Conservation (phyloP, 2,113 vertebrate genomes). For the Heliornis fulica region DNA sequence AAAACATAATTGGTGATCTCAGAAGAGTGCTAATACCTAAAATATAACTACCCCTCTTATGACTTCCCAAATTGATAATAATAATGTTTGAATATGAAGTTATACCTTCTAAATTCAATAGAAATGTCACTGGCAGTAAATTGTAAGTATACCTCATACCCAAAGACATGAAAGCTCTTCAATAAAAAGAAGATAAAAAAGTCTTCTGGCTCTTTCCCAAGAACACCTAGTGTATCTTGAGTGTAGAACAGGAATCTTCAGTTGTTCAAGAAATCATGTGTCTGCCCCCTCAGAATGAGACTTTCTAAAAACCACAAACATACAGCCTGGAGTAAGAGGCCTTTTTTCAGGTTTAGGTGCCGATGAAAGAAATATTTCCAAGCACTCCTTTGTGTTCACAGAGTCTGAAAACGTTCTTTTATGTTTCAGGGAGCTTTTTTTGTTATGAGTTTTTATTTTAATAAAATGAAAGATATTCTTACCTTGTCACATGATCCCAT, state of each 20-base stretch:
- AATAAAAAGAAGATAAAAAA: neutral
- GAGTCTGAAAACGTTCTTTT: neutral
- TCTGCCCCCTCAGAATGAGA: neutral
- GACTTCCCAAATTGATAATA: slow-evolving; percentile 72
- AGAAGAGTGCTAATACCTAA: slow-evolving; percentile 61
- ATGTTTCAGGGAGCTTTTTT: neutral
- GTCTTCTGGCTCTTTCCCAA: neutral
- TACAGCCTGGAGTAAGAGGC: neutral
- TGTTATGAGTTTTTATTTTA: neutral
- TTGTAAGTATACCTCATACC: slow-evolving; percentile 53
- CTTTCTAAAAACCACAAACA: neutral
- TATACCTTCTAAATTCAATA: slow-evolving; percentile 62
- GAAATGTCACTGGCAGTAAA: slow-evolving; percentile 61
- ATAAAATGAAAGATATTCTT: slow-evolving; percentile 39
- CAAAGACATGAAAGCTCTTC: slow-evolving; percentile 48
- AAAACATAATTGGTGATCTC: slow-evolving; percentile 61
- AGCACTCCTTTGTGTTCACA: neutral
- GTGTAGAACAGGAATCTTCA: neutral
- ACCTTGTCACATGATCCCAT: neutral
- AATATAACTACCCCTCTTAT: slow-evolving; percentile 58
- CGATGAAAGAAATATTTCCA: neutral
- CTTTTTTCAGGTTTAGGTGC: neutral
- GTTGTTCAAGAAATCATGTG: neutral
- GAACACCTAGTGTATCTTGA: neutral
- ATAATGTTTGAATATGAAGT: slow-evolving; percentile 64